These are phyloP conservation scores for Popillia japonica DNA, from an alignment of 1,140 invertebrate species.

Conservation along the genomic window DNA sequence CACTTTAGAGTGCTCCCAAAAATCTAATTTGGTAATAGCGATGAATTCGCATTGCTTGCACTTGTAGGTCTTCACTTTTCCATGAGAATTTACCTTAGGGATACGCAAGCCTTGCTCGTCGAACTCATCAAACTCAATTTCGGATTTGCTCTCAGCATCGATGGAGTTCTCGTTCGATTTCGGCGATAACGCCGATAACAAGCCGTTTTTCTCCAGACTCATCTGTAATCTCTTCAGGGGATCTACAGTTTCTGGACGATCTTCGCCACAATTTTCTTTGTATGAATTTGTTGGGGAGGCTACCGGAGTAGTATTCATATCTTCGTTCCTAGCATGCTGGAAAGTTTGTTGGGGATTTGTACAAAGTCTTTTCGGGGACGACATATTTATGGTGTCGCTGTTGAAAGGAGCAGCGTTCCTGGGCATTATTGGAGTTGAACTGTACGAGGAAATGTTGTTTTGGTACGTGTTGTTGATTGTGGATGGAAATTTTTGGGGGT, in stretches of 20 bases:
- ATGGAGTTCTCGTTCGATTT: conserved; percentile 44
- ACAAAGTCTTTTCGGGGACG: conserved; percentile 42
- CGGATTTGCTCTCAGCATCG: conserved; percentile 53
- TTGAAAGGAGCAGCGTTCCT: background rate
- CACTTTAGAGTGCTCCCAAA: conserved; percentile 88
- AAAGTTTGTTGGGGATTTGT: background rate
- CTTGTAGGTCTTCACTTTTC: conserved; percentile 86
- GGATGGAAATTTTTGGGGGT: conserved; percentile 16
- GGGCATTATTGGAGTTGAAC: conserved; percentile 43
- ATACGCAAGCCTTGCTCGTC: conserved; percentile 72
- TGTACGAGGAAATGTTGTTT: conserved; percentile 35
- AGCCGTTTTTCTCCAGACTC: conserved; percentile 47
- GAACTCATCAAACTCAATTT: conserved; percentile 63
- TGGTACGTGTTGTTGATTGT: background rate
- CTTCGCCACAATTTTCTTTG: conserved; percentile 40
- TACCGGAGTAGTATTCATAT: conserved; percentile 42
- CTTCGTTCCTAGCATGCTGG: background rate
- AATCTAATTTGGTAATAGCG: conserved; percentile 87
- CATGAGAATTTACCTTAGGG: conserved; percentile 80
- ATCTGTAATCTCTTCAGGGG: conserved; percentile 47
- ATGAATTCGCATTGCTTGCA: conserved; percentile 93
- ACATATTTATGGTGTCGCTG: conserved; percentile 53
- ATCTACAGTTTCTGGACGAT: conserved; percentile 44
- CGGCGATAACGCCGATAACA: conserved; percentile 42
- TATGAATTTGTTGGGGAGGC: conserved; percentile 18